phyloP scores from a whole-genome alignment of 2,888 invertebrate species.

The Tribolium freemani region DNA sequence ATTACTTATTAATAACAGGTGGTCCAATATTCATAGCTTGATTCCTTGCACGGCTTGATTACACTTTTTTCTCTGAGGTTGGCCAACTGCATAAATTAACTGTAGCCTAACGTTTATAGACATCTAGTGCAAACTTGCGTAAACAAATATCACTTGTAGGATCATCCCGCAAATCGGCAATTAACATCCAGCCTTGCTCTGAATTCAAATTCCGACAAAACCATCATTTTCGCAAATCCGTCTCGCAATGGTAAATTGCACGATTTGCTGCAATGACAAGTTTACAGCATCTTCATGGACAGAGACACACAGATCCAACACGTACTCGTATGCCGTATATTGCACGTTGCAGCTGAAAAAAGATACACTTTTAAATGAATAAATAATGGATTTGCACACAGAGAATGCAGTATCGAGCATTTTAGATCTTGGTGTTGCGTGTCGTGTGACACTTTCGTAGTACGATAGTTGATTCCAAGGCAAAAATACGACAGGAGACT shows the following conservation, averaged over 20 bases:
- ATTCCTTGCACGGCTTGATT: too few relatives aligned
- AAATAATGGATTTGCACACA: conserved; percentile 63
- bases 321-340: conserved; percentile 55
- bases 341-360: conserved; percentile 61
- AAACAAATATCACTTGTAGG: neutral
- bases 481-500: conserved; percentile 60
- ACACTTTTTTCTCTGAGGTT: neutral
- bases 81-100: neutral
- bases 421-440: conserved; percentile 34
- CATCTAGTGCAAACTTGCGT: neutral
- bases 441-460: conserved; percentile 33
- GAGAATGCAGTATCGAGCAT: conserved; percentile 59
- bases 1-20: neutral
- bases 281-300: conserved; percentile 50
- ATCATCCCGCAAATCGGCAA: neutral
- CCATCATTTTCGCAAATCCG: conserved; percentile 50
- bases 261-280: conserved; percentile 50
- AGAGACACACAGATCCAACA: conserved; percentile 44
- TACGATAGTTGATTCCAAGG: conserved; percentile 54
- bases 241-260: conserved; percentile 54
- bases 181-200: conserved; percentile 54
- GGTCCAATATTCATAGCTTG: too few relatives aligned
- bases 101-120: neutral
- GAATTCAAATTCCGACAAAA: conserved; percentile 49
- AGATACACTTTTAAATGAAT: conserved; percentile 63